Evolutionary conservation across 2,797 vertebrate genomes (phyloP), one percentile per base, ranked within the genome.

Genomic region (Apogon talboti): DNA sequence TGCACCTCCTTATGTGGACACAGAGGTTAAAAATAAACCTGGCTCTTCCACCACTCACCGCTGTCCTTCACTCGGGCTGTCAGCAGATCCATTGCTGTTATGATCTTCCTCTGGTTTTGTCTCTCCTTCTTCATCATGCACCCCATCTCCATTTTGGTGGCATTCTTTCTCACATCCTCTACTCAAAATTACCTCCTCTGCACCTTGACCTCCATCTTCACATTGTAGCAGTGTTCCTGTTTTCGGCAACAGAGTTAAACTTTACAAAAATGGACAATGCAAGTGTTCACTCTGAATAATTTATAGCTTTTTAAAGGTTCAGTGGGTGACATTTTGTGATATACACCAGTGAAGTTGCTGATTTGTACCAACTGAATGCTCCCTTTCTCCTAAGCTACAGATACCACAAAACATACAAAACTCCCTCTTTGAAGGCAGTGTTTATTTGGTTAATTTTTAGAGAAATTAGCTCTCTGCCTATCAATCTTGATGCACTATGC

Each of bases 41-140:
- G 45, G 24, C 21, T 10, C 18, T 49, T 63, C 30, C 28, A 70
- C 15, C n/a, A 86, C 90, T 77, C 81, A 94, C 93, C 83, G 89
- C 49, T 90, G 89, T 41, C 51, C 79, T 53, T 85, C 84, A 50
- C 68, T 10, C 5, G 86, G 79, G 49, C 64, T 79, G 1, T 86
- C 83, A 35, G 84, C 78, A 52, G 85, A 63, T 48, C 53, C 33
- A 13, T 78, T 41, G n/a, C 55, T 35, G 6, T 61, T 62, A 48
- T 64, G 72, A 6, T 79, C 69, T 13, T 86, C 87, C 42, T 84
- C 80, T 21, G 43, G 6, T 42, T 60, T 58, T 0, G 18, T 37
- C 49, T 78, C 81, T 57, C 21, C 74, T 64, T 63, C 68, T 3
- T 71, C 82, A 13, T 62, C 65, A 2, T 71, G 76, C 1, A 40